Percentiles rank a stretch among this genome's conserved stretches.
Evolutionary conservation across 2,797 vertebrate species (phyloP).

Genomic region (Pipistrellus kuhlii): DNA sequence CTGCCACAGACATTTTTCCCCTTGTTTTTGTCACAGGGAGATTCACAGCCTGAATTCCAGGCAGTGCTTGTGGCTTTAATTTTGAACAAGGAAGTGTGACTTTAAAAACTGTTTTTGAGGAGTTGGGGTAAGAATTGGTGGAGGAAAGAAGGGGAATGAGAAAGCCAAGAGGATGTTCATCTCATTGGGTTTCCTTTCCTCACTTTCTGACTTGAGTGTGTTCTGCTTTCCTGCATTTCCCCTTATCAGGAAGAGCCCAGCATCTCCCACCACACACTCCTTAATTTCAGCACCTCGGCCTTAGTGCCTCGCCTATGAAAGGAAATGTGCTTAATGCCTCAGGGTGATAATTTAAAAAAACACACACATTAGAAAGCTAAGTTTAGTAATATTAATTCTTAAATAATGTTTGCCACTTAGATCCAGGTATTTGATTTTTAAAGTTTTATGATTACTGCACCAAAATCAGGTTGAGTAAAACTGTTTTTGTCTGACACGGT

Average conservation of each 20-base stretch:
- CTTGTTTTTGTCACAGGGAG: background rate
- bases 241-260: background rate
- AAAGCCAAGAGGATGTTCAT: background rate
- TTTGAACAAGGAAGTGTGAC: background rate
- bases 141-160: background rate
- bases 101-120: background rate
- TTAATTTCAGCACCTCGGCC: background rate
- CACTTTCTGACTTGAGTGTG: background rate
- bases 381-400: background rate
- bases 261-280: background rate
- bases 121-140: background rate
- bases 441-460: background rate
- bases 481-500: background rate
- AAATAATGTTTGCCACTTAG: background rate
- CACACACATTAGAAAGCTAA: too few species aligned
- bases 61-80: background rate
- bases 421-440: background rate
- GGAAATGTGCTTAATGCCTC: background rate
- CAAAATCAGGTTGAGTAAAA: slow-evolving; percentile 5
- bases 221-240: background rate
- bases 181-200: background rate
- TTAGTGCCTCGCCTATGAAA: background rate
- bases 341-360: background rate
- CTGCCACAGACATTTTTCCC: background rate
- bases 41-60: background rate